phyloP scores from a whole-genome alignment of 2,888 invertebrate genomes.

The Dorcus hopei region DNA sequence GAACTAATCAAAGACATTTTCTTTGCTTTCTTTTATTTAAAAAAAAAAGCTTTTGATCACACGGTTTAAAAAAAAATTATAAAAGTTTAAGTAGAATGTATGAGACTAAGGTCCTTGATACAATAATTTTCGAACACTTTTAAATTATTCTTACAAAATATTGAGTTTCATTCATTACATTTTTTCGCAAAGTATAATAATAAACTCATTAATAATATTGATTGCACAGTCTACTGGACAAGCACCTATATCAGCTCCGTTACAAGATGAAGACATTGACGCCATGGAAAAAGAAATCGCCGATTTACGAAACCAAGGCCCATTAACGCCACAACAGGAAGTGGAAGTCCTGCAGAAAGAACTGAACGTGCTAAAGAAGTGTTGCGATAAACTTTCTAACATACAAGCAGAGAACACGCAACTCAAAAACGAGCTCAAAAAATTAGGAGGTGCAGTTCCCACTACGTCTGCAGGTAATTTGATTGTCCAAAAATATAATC shows the following conservation, averaged over 20 bases:
- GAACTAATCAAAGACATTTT: no score
- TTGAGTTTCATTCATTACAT: not conserved
- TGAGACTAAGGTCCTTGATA: no score
- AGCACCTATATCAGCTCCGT: no score
- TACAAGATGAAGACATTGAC: conserved; percentile 30
- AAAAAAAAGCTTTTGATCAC: no score
- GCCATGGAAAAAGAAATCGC: conserved; percentile 38
- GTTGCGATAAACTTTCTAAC: conserved; percentile 38
- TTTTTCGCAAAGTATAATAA: not conserved
- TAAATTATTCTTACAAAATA: not conserved
- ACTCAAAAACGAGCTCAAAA: conserved; percentile 29
- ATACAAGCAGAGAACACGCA: conserved; percentile 41
- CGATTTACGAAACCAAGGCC: conserved; percentile 28
- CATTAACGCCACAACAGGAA: conserved; percentile 36
- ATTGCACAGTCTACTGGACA: no score
- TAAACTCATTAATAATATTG: no score
- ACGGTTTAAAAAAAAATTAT: no score
- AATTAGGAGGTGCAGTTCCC: not conserved
- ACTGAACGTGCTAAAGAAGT: conserved; percentile 39
- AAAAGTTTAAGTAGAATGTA: no score
- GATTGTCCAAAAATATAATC: no score
- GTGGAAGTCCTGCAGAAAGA: conserved; percentile 40
- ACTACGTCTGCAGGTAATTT: not conserved
- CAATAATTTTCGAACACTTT: not conserved
- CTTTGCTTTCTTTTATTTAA: no score